Evolutionary conservation across 2,797 vertebrate species (phyloP).

Genomic region (Gadopsis marmoratus): DNA sequence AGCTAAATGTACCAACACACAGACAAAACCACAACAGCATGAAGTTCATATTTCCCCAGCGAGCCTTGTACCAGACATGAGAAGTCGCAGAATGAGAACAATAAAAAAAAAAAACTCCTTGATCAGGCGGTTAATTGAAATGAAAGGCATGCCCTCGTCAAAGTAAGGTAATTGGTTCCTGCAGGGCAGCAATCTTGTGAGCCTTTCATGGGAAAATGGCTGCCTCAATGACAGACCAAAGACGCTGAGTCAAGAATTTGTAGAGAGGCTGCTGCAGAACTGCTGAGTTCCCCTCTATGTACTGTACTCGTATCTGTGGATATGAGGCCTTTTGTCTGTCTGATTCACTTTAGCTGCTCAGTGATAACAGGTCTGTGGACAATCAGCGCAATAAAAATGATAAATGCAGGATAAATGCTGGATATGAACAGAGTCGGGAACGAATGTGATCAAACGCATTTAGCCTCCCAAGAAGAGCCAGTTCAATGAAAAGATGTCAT

Average conservation of each 20-base stretch:
- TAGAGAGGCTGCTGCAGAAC: slow-evolving; percentile 49
- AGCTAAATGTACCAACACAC: not conserved
- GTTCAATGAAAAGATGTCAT: slow-evolving; percentile 9
- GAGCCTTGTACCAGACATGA: not conserved
- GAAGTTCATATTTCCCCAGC: not conserved
- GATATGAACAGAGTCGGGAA: not conserved
- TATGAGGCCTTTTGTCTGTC: slow-evolving; percentile 27
- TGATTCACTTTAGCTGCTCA: slow-evolving; percentile 34
- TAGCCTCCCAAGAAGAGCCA: not conserved
- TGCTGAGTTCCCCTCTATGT: slow-evolving; percentile 25
- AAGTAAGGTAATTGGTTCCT: slow-evolving; percentile 68
- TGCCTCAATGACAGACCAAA: slow-evolving; percentile 69
- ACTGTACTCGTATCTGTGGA: not conserved
- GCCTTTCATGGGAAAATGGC: slow-evolving; percentile 79
- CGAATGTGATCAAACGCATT: slow-evolving; percentile 26
- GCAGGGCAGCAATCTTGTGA: slow-evolving; percentile 43
- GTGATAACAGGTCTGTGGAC: slow-evolving; percentile 26
- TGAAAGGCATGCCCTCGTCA: slow-evolving; percentile 53
- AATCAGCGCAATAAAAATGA: slow-evolving; percentile 6
- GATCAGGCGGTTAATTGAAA: slow-evolving; percentile 41
- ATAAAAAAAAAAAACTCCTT: slow-evolving; percentile 30
- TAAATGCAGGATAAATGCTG: slow-evolving; percentile 10
- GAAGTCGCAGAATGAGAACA: slow-evolving; percentile 32
- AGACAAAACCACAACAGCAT: not conserved
- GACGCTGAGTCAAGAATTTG: slow-evolving; percentile 75